Percentiles rank a stretch among this genome's conserved stretches.
These are phyloP conservation scores for Lypha dubia DNA, from an alignment of 2,888 invertebrate genomes.

Conservation along the genomic window DNA sequence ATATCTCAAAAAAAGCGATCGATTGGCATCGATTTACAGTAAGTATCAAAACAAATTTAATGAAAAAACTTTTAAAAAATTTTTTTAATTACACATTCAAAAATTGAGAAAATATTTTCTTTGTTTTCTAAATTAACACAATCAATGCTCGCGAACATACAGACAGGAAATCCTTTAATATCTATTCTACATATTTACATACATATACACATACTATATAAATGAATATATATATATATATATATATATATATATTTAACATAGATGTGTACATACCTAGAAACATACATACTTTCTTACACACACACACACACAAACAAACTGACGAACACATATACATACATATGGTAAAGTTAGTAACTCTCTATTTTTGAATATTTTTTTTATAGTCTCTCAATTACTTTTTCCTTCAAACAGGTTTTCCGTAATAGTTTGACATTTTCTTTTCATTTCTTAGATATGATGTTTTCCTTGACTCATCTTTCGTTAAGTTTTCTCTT, in stretches of 20 bases:
- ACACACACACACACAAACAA: no score
- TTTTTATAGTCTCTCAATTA: no score
- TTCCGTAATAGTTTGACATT: conserved; percentile 36
- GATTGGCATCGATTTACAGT: conserved; percentile 71
- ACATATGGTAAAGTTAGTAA: no score
- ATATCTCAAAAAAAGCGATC: conserved; percentile 51
- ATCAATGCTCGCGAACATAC: no score
- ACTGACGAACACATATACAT: not conserved
- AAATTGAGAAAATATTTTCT: not conserved
- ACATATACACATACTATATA: no score
- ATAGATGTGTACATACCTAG: no score
- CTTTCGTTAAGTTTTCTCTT: conserved; percentile 56
- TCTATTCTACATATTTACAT: not conserved
- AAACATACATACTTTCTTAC: no score
- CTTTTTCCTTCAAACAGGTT: not conserved
- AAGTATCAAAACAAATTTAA: conserved; percentile 56
- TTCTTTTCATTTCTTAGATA: not conserved
- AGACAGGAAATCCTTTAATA: conserved; percentile 2
- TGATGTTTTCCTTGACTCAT: conserved; percentile 4
- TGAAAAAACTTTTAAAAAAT: conserved; percentile 7
- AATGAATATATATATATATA: no score
- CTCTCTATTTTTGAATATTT: no score
- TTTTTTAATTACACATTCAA: conserved; percentile 35
- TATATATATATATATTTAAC: no score
- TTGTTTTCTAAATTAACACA: conserved; percentile 1